Conservation (phyloP, 2,797 vertebrate genomes). For the Eulemur mongoz region DNA sequence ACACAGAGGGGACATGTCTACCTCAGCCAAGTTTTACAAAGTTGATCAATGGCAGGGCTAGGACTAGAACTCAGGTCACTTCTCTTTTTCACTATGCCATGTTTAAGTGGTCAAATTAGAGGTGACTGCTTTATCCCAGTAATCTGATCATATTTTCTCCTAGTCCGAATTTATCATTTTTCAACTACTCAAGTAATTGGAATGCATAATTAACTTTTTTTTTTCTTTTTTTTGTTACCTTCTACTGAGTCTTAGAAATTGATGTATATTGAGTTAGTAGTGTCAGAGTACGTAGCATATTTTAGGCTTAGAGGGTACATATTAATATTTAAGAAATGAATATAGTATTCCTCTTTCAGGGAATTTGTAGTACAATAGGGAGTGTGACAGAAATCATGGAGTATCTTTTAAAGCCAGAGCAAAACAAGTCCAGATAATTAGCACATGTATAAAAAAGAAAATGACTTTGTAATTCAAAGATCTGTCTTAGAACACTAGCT, state of each 20-base stretch:
- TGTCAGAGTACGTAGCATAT: neutral
- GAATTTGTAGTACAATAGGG: neutral
- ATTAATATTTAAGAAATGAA: neutral
- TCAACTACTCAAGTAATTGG: neutral
- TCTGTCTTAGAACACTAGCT: neutral
- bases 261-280: neutral
- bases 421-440: neutral
- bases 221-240: neutral
- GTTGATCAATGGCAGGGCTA: neutral
- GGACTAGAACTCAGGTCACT: neutral
- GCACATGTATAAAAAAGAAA: neutral
- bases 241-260: neutral
- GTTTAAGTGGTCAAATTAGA: slow-evolving; percentile 10
- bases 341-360: neutral
- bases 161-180: neutral
- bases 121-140: neutral
- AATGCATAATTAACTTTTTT: neutral
- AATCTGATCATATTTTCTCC: neutral
- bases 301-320: neutral
- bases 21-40: neutral
- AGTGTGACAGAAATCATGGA: neutral
- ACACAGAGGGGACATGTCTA: neutral
- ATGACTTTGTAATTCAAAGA: neutral
- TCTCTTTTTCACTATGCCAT: neutral
- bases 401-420: neutral